Percentiles rank a stretch among this genome's conserved stretches.
phyloP scores from a whole-genome alignment of 2,797 vertebrate species.

The Rhinoraja longicauda region DNA sequence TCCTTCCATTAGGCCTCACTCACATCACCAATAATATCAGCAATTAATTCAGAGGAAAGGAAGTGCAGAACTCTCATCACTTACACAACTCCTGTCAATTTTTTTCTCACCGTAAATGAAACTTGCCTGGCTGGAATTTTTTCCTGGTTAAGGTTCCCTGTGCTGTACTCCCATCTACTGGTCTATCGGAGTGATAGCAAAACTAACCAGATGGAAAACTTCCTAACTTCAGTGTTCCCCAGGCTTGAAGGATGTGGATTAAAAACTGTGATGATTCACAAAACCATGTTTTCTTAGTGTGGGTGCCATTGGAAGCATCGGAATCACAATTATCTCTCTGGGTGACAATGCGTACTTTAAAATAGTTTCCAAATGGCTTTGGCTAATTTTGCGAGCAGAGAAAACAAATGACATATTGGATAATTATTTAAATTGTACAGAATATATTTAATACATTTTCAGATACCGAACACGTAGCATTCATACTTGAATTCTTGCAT shows the following conservation, averaged over 20 bases:
- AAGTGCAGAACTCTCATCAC: not conserved
- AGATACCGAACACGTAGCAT: not conserved
- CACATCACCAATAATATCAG: not conserved
- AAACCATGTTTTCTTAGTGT: not conserved
- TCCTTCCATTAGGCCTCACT: not conserved
- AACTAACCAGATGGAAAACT: not conserved
- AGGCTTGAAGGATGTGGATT: not conserved
- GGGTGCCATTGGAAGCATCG: no score
- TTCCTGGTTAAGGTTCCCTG: not conserved
- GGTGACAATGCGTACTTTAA: not conserved
- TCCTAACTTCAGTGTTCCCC: not conserved
- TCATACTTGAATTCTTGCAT: not conserved
- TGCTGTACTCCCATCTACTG: constrained; percentile 4
- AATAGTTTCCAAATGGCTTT: not conserved
- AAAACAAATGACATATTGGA: not conserved
- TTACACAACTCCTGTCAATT: not conserved
- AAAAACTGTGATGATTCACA: not conserved
- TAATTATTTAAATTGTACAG: not conserved
- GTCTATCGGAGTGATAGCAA: not conserved
- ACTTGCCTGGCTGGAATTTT: not conserved
- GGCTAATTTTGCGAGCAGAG: not conserved
- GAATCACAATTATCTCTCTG: not conserved
- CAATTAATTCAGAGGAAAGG: not conserved
- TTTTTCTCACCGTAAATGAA: not conserved
- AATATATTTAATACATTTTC: constrained; percentile 2